Evolutionary conservation across 2,888 invertebrate genomes (phyloP), one percentile per base, ranked within the genome.

Genomic region (Scrobipalpa atriplicella): DNA sequence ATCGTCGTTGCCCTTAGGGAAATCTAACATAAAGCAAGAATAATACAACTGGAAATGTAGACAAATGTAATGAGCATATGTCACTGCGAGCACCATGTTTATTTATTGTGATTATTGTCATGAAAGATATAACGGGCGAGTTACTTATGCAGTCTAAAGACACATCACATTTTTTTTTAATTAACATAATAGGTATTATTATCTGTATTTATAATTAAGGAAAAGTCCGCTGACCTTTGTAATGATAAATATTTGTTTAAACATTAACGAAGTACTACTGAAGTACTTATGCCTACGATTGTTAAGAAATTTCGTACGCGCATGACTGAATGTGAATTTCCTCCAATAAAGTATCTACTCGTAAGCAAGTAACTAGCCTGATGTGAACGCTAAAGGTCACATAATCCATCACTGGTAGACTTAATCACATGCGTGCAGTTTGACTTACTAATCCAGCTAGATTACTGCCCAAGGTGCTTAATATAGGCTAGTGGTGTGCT

Each of bases 371-470:
- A 62, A 18, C 41, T 62, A 2, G 16, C 43, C 13, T 6, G 11
- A 18, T 39, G 19, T 41, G 19, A 62, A 39, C 18, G 19, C 13
- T 16, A 1, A 62, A 62, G 61, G 61, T 43, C 41, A 18, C 13
- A 18, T 13, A n/a, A 41, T 43, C 11, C 18, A 19, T 62, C 61
- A 62, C 41, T 62, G 11, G 61, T 16, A 52, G n/a, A 41, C 41
- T 62, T 21, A 62, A 62, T 62, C 43, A 21, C 61, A 43, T 41
- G 61, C 61, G 36, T 19, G 61, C 18, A 8, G 18, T 3, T 36
- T 16, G 51, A 16, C 18, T 36, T 9, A 38, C 19, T 62, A 62
- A 62, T 62, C 39, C 16, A 41, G 13, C 41, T 62, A 10, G 61
- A 41, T 10, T 58, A n/a, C 19, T 11, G 8, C 9, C 41, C 41